Base-by-base conservation (phyloP, 2,113 vertebrate genomes). In the Anthoscopus minutus region DNA sequence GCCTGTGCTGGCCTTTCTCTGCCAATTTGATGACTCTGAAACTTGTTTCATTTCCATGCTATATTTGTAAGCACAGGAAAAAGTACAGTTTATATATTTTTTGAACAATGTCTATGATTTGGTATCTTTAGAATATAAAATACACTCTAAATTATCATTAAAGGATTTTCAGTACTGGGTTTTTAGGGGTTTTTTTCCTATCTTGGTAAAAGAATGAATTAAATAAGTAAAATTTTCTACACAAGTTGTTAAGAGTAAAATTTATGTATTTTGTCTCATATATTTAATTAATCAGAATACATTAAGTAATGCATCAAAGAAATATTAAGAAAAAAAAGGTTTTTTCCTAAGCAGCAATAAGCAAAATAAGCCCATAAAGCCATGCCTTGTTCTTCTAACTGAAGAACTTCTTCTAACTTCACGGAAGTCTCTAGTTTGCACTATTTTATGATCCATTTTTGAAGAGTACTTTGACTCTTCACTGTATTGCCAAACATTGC, bases 251-350 rank as follows among this genome's bases (percentile, higher is more conserved):
- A 60, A 70, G 17, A 61, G 22, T 28, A 44, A 53, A 53, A 70
- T 53, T 60, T 48, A 7, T 23, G 6, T 16, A 44, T 67, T 62
- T 69, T 83, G 3, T 8, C 20, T 89, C 8, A 77, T 33, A 25
- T 65, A 23, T 33, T 89, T 61, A 84, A 69, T 78, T 73, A 61
- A 72, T 53, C 20, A 22, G 22, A 56, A n/a, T 70, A 66, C 0
- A 0, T 45, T 45, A 81, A 78, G 6, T 33, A 84, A 81, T 37
- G 28, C 31, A 53, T 53, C 19, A 81, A 88, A 91, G 21, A 86
- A 77, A 65, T 37, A 56, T 4, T 38, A 64, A 51, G 16, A 57
- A 70, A 48, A 70, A 45, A 25, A 3, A 0, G 0, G 0, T 4
- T 30, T 20, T 58, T 81, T 45, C 15, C 12, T n/a, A 48, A 35